These are phyloP conservation scores for Caenorhabditis tropicalis DNA, from an alignment of 1,140 invertebrate genomes.

Conservation along the genomic window DNA sequence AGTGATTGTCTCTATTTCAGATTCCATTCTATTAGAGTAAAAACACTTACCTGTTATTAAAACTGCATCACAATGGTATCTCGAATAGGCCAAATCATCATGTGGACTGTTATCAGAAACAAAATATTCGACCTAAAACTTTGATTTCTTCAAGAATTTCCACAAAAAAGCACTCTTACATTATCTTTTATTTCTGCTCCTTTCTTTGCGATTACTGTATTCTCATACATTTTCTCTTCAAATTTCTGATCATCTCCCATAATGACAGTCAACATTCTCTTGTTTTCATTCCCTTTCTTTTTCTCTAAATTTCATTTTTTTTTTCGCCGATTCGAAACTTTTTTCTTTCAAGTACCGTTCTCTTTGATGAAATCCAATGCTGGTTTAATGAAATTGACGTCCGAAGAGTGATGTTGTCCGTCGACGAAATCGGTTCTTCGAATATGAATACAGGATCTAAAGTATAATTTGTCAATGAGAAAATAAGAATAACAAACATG, in stretches of 20 bases:
- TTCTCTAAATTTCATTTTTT: not conserved
- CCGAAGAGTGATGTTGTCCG: not conserved
- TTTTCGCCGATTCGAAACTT: not conserved
- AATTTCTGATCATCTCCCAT: not conserved
- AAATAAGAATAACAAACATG: not conserved
- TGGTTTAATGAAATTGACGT: not conserved
- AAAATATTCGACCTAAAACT: not conserved
- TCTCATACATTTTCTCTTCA: not conserved
- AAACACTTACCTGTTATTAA: not conserved
- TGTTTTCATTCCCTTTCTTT: not conserved
- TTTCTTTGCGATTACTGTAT: not conserved
- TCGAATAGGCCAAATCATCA: not conserved
- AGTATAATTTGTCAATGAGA: not conserved
- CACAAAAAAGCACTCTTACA: not conserved
- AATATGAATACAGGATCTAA: conserved; percentile 1
- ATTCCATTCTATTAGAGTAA: too few relatives aligned
- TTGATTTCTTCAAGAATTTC: too few relatives aligned
- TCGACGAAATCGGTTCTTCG: not conserved
- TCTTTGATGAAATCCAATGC: not conserved
- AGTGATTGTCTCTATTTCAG: too few relatives aligned
- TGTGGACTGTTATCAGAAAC: not conserved
- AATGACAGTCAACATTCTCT: not conserved
- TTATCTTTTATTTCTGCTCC: not conserved
- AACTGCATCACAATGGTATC: not conserved
- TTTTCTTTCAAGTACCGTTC: not conserved